Evolutionary conservation across 2,888 invertebrate genomes (phyloP).

Genomic region (Gasteruption jaculator): DNA sequence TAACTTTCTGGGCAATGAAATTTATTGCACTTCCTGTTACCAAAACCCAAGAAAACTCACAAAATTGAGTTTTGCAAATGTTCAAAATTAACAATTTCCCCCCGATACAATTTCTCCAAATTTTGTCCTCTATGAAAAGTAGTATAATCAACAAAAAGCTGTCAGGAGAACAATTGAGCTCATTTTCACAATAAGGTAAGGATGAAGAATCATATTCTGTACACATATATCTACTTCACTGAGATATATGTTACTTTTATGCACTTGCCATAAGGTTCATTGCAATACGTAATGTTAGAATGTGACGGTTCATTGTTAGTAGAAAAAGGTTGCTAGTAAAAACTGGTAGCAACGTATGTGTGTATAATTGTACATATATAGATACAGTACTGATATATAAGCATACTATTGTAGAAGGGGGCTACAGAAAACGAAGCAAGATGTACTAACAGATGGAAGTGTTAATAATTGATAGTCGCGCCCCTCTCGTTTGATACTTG

Average conservation of each 20-base stretch:
- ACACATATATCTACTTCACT: constrained; percentile 1
- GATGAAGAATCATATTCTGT: too few species aligned
- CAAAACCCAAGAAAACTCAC: too few species aligned
- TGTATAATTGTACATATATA: constrained; percentile 6
- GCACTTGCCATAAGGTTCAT: constrained; percentile 32
- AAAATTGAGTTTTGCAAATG: too few species aligned
- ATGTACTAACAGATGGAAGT: constrained; percentile 49
- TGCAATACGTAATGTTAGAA: constrained; percentile 36
- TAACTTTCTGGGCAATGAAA: too few species aligned
- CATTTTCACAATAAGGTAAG: too few species aligned
- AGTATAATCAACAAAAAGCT: too few species aligned
- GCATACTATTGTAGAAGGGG: constrained; percentile 21
- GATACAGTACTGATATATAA: constrained; percentile 8
- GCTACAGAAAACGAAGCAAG: constrained; percentile 29
- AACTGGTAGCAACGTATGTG: constrained; percentile 16
- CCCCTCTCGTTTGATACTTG: constrained; percentile 38
- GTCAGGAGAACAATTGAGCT: too few species aligned
- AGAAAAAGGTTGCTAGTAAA: constrained; percentile 23
- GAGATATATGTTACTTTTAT: constrained; percentile 8
- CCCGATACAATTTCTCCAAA: too few species aligned
- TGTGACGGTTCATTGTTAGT: constrained; percentile 31
- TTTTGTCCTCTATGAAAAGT: too few species aligned
- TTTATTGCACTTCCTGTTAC: too few species aligned
- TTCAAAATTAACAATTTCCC: too few species aligned
- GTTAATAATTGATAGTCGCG: constrained; percentile 50